A percentile compares a stretch with the other conserved stretches of the same genome.
phyloP scores from a whole-genome alignment of 1,140 invertebrate genomes.

The Procambarus clarkii region DNA sequence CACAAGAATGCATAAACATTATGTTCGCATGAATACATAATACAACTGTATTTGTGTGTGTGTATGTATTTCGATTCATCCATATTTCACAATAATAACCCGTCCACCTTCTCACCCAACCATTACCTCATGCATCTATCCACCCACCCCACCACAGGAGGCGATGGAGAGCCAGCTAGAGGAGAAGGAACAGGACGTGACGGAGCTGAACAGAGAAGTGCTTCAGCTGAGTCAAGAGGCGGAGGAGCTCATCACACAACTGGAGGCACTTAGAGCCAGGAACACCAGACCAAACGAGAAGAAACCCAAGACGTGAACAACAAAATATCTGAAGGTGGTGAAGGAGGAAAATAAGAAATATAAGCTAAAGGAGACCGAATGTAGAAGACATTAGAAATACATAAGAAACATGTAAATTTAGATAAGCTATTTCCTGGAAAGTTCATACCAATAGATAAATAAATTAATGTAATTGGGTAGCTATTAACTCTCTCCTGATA shows the following conservation, averaged over 20 bases:
- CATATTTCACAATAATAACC: neutral
- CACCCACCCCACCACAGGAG: neutral
- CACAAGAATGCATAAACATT: neutral
- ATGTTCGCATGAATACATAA: neutral
- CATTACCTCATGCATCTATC: neutral
- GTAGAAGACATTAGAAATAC: no score
- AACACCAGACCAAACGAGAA: neutral
- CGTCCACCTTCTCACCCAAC: neutral
- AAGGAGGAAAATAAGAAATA: no score
- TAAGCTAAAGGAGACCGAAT: no score
- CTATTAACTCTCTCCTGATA: no score
- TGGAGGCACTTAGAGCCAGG: neutral
- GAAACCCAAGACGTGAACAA: neutral
- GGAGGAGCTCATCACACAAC: neutral
- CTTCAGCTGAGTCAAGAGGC: neutral
- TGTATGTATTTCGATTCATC: neutral
- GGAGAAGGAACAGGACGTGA: neutral
- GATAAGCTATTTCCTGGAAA: no score
- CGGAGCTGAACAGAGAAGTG: neutral
- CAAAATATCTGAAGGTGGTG: no score
- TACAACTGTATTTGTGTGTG: no score
- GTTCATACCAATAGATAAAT: no score
- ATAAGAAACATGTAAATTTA: no score
- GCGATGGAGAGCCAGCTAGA: neutral
- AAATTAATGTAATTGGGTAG: no score